These are phyloP conservation scores for Cathartes aura DNA, from an alignment of 2,113 vertebrate genomes.

Conservation along the genomic window DNA sequence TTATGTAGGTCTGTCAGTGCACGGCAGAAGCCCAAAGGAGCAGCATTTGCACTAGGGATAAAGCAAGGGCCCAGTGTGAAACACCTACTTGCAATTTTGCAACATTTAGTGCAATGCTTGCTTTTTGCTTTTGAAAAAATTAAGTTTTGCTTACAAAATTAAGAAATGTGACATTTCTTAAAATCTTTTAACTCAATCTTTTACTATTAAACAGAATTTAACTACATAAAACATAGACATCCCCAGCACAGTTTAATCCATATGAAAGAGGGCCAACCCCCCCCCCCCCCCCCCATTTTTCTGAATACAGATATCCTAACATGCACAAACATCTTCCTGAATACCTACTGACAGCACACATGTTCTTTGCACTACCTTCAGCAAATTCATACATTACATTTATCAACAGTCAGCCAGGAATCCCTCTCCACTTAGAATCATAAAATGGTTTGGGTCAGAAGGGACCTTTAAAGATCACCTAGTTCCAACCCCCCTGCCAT, in stretches of 20 bases:
- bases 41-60: not conserved
- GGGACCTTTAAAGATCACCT: not conserved
- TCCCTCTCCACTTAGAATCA: not conserved
- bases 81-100: not conserved
- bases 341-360: not conserved
- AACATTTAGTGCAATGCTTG: not conserved
- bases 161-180: not conserved
- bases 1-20: not conserved
- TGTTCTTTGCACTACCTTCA: not conserved
- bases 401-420: not conserved
- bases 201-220: not conserved
- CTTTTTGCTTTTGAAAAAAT: not conserved
- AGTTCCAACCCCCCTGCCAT: not conserved
- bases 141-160: not conserved
- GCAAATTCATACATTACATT: not conserved
- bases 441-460: not conserved
- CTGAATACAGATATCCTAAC: not conserved
- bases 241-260: not conserved
- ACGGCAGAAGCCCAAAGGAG: not conserved
- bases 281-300: not conserved
- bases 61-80: not conserved
- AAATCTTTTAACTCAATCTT: not conserved
- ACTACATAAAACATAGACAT: not conserved
- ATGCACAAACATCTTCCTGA: not conserved
- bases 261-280: not conserved